These are phyloP conservation scores for Tetrapedia diversipes DNA, from an alignment of 2,888 invertebrate genomes.

Conservation along the genomic window DNA sequence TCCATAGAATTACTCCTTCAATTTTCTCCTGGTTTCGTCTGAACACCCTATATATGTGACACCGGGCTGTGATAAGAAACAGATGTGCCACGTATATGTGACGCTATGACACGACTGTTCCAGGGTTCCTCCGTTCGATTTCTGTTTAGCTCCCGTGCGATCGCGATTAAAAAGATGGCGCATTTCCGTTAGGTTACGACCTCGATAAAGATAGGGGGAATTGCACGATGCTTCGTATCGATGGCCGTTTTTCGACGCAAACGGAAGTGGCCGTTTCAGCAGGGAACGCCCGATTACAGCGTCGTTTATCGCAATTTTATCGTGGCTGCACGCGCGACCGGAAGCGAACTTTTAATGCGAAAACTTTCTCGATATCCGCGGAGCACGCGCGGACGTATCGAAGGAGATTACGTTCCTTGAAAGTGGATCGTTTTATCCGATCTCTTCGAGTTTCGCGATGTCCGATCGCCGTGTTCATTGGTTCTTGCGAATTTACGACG, in stretches of 20 bases:
- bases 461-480: neutral
- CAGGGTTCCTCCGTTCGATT: too few species aligned
- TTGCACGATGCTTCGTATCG: too few species aligned
- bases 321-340: neutral
- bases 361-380: slow-evolving; percentile 39
- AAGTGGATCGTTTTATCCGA: slow-evolving; percentile 7
- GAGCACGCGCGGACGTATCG: neutral
- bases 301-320: slow-evolving; percentile 2
- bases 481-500: neutral
- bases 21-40: too few species aligned
- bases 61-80: too few species aligned
- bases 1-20: too few species aligned
- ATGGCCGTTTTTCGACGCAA: neutral
- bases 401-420: slow-evolving; percentile 23
- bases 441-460: slow-evolving; percentile 11
- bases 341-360: slow-evolving; percentile 45
- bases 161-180: neutral
- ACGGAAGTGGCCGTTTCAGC: neutral
- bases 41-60: too few species aligned
- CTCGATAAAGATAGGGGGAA: too few species aligned
- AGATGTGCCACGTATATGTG: too few species aligned
- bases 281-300: neutral
- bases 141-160: too few species aligned
- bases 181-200: too few species aligned
- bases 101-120: too few species aligned